These are phyloP conservation scores for Brachionus rotundiformis DNA, from an alignment of 1,140 invertebrate genomes.

Conservation along the genomic window DNA sequence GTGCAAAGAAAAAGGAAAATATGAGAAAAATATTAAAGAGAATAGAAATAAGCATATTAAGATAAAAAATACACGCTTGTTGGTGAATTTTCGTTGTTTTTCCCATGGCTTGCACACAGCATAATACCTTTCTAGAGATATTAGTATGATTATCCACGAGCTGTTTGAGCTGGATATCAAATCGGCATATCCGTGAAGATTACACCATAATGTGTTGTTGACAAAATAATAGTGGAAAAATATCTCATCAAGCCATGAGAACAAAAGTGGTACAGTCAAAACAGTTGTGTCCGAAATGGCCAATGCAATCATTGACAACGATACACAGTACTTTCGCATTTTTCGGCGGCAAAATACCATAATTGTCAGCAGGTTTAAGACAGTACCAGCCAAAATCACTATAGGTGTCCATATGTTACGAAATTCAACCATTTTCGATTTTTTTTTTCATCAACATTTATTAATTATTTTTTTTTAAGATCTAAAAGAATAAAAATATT, in stretches of 20 bases:
- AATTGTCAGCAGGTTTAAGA: slow-evolving; percentile 37
- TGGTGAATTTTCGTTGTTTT: slow-evolving; percentile 40
- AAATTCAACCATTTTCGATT: slow-evolving; percentile 18
- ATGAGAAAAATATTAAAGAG: background rate
- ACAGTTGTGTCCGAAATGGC: slow-evolving; percentile 41
- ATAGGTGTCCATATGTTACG: slow-evolving; percentile 15
- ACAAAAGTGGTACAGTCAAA: background rate
- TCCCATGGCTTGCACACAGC: slow-evolving; percentile 43
- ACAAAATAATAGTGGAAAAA: slow-evolving; percentile 34
- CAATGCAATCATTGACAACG: slow-evolving; percentile 30
- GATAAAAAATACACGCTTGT: slow-evolving; percentile 10
- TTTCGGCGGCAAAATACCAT: slow-evolving; percentile 47
- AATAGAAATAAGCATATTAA: background rate
- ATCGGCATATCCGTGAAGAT: slow-evolving; percentile 49
- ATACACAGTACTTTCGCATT: slow-evolving; percentile 43
- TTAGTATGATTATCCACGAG: slow-evolving; percentile 48
- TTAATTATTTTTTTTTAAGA: background rate
- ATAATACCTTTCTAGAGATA: slow-evolving; percentile 32
- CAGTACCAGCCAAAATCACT: background rate
- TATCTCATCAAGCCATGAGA: slow-evolving; percentile 35
- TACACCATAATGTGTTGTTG: slow-evolving; percentile 46
- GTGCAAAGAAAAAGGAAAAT: slow-evolving; percentile 38
- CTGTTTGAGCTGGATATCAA: slow-evolving; percentile 29
- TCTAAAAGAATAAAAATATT: background rate
- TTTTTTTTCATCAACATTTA: background rate